Percentiles rank a stretch among this genome's conserved stretches.
Conservation (phyloP, 1,140 invertebrate genomes). For the Pomacea maculata region DNA sequence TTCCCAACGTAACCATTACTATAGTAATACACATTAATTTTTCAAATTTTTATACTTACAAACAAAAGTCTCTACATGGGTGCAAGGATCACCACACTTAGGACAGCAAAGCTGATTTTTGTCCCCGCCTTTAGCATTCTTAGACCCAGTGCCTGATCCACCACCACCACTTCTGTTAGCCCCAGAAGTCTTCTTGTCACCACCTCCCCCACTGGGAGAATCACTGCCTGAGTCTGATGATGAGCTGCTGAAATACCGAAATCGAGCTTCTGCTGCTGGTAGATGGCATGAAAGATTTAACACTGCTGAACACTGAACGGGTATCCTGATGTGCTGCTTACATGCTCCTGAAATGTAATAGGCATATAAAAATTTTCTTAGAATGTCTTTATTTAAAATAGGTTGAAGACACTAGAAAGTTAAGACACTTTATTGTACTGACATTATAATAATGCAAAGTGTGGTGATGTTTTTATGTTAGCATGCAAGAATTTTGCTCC, state of each 20-base stretch:
- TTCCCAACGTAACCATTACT: background rate
- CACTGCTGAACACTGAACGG: too few relatives aligned
- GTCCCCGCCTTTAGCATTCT: conserved; percentile 31
- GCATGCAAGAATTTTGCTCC: too few relatives aligned
- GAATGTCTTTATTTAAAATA: too few relatives aligned
- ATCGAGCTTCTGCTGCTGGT: background rate
- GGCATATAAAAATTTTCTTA: too few relatives aligned
- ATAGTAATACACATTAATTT: background rate
- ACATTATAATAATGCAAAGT: too few relatives aligned
- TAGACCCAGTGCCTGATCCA: conserved; percentile 12
- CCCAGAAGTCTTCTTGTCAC: conserved; percentile 28
- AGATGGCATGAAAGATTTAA: background rate
- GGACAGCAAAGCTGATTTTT: conserved; percentile 81
- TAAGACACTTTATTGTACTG: too few relatives aligned
- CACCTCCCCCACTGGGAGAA: conserved; percentile 14
- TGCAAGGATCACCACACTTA: conserved; percentile 95
- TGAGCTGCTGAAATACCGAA: background rate
- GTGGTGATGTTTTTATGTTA: too few relatives aligned
- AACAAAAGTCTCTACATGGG: conserved; percentile 95
- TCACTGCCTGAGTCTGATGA: conserved; percentile 11
- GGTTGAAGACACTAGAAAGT: too few relatives aligned
- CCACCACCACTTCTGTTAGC: conserved; percentile 25
- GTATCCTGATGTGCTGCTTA: too few relatives aligned
- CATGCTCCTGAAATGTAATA: too few relatives aligned
- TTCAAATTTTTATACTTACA: conserved; percentile 73